Conservation (phyloP, 2,888 invertebrate species). For the Chrysopilus asiliformis region DNA sequence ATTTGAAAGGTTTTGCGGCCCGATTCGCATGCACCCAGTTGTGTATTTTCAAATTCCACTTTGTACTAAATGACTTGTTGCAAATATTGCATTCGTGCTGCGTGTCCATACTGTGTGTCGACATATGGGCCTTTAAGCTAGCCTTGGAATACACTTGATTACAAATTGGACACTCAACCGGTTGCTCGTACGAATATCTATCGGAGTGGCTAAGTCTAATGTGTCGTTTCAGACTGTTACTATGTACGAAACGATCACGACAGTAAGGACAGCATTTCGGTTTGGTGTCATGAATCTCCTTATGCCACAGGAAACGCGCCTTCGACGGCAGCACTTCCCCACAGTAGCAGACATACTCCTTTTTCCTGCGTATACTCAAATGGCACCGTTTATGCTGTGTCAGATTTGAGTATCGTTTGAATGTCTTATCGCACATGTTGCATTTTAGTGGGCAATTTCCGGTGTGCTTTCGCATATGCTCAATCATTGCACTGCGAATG, state of each 20-base stretch:
- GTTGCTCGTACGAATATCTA: conserved; percentile 52
- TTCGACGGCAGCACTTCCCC: conserved; percentile 71
- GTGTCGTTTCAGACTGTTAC: conserved; percentile 69
- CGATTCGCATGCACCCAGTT: conserved; percentile 79
- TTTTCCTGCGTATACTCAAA: conserved; percentile 53
- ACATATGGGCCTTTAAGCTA: conserved; percentile 66
- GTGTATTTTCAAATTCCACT: conserved; percentile 81
- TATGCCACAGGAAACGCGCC: conserved; percentile 74
- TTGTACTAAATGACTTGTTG: conserved; percentile 74
- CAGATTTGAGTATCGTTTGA: conserved; percentile 71
- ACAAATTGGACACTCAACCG: conserved; percentile 56
- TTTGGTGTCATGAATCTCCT: conserved; percentile 68
- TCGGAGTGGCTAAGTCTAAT: conserved; percentile 68
- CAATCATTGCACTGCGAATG: conserved; percentile 65
- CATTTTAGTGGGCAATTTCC: conserved; percentile 71
- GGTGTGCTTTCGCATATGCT: conserved; percentile 73
- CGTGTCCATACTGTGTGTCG: conserved; percentile 59
- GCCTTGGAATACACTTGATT: conserved; percentile 59
- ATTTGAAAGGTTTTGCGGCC: conserved; percentile 73
- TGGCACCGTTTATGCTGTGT: conserved; percentile 76
- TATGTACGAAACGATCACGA: conserved; percentile 75
- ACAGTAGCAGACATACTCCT: conserved; percentile 64
- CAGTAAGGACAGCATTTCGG: conserved; percentile 77
- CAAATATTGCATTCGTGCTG: conserved; percentile 74
- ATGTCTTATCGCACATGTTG: conserved; percentile 63